Conservation (phyloP, 2,888 invertebrate species). For the Rhamphomyia laevipes region DNA sequence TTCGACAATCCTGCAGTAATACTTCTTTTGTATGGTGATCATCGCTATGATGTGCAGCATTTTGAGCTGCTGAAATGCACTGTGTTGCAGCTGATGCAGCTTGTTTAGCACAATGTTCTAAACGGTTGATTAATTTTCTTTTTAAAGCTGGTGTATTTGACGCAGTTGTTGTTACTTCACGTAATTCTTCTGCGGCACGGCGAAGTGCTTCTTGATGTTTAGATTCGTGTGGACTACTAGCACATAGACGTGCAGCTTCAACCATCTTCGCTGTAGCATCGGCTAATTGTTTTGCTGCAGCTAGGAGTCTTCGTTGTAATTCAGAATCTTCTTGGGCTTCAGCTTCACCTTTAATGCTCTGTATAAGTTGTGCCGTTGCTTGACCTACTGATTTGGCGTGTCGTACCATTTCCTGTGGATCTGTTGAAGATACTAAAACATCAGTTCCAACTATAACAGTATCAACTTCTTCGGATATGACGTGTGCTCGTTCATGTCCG, state of each 20-base stretch:
- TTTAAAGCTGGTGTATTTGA: constrained; percentile 63
- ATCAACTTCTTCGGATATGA: constrained; percentile 72
- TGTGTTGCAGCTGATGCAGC: constrained; percentile 84
- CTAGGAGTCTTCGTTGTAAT: constrained; percentile 76
- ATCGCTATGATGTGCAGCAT: constrained; percentile 57
- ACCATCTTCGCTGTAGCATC: constrained; percentile 97
- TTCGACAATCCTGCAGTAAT: constrained; percentile 58
- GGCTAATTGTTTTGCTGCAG: constrained; percentile 88
- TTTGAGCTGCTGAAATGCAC: constrained; percentile 78
- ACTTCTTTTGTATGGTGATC: constrained; percentile 50
- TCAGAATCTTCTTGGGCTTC: constrained; percentile 79
- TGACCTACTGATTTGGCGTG: constrained; percentile 86
- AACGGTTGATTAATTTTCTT: constrained; percentile 55
- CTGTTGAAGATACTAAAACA: constrained; percentile 71
- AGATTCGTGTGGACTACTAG: constrained; percentile 71
- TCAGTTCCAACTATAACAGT: constrained; percentile 84
- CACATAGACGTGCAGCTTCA: constrained; percentile 89
- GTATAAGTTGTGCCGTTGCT: constrained; percentile 88
- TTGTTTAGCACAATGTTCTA: constrained; percentile 65
- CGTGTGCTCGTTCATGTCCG: constrained; percentile 50
- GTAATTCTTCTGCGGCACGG: constrained; percentile 84
- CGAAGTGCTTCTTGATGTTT: constrained; percentile 73
- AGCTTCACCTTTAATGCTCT: constrained; percentile 91
- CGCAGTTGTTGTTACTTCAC: constrained; percentile 80
- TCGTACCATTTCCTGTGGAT: constrained; percentile 87